Conservation (phyloP, 1,140 invertebrate genomes). For the Tetramorium parvispinum region DNA sequence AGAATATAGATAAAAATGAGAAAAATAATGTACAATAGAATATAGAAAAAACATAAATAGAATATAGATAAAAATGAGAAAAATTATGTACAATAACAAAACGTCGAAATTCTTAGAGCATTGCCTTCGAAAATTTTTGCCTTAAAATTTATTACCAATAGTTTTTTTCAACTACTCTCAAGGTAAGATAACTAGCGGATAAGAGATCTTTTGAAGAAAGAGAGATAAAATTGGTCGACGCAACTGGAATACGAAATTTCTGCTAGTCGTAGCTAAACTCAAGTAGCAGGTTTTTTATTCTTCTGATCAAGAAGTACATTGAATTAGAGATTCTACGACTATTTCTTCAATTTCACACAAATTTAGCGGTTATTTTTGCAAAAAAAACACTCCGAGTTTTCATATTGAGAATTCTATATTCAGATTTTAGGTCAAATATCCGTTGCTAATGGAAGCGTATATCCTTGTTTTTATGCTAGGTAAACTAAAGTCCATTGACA, state of each 20-base stretch:
- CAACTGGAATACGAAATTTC: neutral
- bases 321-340: neutral
- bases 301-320: neutral
- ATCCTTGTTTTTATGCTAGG: neutral
- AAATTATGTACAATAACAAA: neutral
- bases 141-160: neutral
- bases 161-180: neutral
- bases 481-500: neutral
- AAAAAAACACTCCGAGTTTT: neutral
- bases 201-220: constrained; percentile 3
- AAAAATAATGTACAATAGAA: too few relatives aligned
- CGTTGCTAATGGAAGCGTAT: constrained; percentile 1
- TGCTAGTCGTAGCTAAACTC: constrained; percentile 12
- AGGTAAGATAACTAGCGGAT: neutral
- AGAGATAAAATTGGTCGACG: constrained; percentile 10
- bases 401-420: neutral
- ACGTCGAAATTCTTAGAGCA: neutral
- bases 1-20: neutral
- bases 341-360: constrained; percentile 28
- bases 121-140: neutral
- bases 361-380: constrained; percentile 4
- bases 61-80: neutral
- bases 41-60: too few relatives aligned
- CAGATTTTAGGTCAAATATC: constrained; percentile 46
- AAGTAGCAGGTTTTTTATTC: constrained; percentile 8